Evolutionary conservation across 2,888 invertebrate genomes (phyloP), one percentile per base, ranked within the genome.

Genomic region (Strigamia crassipes): DNA sequence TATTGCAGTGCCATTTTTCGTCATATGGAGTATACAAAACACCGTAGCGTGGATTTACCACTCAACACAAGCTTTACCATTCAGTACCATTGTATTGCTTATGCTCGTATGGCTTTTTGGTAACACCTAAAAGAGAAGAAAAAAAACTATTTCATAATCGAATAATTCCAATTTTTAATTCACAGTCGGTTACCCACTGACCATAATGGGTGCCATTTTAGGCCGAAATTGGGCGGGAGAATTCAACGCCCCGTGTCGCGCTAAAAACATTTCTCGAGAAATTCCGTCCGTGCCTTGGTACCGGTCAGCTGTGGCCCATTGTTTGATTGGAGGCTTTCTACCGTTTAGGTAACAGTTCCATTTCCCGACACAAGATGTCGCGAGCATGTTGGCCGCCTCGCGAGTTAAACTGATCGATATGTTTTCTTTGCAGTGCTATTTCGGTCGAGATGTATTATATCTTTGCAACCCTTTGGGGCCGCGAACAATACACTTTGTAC

Each of bases 381-480:
- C 18, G 1, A 18, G 18, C 18, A 8, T 18, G 31, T 78, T 27
- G 78, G 3, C 1, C 46, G 12, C 46, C 15, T 18, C 13, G 21
- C 73, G 18, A 15, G 18, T 73, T 0, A 78, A 78, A 78, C 31
- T 78, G 18, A 78, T 42, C 41, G 41, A 79, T 21, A 46, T 79
- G 56, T 82, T 83, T 56, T 13, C 31, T 78, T 84, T 86, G 46
- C 87, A 89, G 90, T 86, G 89, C 90, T 77, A 89, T 90, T 82
- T 89, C 89, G 10, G 87, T 90, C 27, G 90, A 90, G 85, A 86
- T 90, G 85, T 90, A 90, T 85, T 90, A 90, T 86, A 89, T 90
- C 83, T 90, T 89, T 86, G 88, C 90, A 80, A 90, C 90, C 0
- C 85, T 90, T 77, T 90, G 90, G 90, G 90, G 90, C 1, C 86